Conservation (phyloP, 1,140 invertebrate genomes). For the Listronotus oregonensis region DNA sequence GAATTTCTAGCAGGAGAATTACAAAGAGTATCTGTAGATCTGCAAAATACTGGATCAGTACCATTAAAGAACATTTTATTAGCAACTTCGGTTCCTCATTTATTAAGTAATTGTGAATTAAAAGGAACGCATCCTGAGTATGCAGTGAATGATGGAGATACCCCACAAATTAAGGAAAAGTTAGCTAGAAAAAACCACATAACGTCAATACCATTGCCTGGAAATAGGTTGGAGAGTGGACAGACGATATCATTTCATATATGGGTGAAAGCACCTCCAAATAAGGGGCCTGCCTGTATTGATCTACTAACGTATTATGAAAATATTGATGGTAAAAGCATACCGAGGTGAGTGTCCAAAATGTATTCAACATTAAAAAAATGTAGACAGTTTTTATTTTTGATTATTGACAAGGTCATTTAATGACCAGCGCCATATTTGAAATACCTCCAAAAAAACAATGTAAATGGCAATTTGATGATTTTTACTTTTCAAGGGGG, state of each 20-base stretch:
- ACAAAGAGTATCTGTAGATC: conserved; percentile 67
- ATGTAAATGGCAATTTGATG: not conserved
- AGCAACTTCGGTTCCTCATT: conserved; percentile 70
- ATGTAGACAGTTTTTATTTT: too few relatives aligned
- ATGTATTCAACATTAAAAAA: too few relatives aligned
- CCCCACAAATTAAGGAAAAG: conserved; percentile 56
- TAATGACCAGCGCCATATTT: too few relatives aligned
- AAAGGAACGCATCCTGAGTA: conserved; percentile 40
- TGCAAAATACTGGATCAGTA: conserved; percentile 72
- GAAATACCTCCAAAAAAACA: too few relatives aligned
- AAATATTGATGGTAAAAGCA: conserved; percentile 57
- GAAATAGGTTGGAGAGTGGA: conserved; percentile 61
- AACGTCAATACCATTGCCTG: conserved; percentile 58
- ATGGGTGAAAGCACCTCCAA: conserved; percentile 71
- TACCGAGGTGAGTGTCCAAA: conserved; percentile 54
- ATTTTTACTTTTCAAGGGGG: conserved; percentile 1
- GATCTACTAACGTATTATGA: conserved; percentile 78
- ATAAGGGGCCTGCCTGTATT: conserved; percentile 66
- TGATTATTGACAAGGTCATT: too few relatives aligned
- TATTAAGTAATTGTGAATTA: conserved; percentile 60
- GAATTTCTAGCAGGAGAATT: conserved; percentile 77
- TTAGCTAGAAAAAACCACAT: conserved; percentile 60
- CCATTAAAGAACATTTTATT: conserved; percentile 69
- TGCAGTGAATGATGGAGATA: conserved; percentile 47
- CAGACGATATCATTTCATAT: conserved; percentile 63